Evolutionary conservation across 2,113 vertebrate species (phyloP), one percentile per base, ranked within the genome.

Genomic region (Polypterus senegalus): DNA sequence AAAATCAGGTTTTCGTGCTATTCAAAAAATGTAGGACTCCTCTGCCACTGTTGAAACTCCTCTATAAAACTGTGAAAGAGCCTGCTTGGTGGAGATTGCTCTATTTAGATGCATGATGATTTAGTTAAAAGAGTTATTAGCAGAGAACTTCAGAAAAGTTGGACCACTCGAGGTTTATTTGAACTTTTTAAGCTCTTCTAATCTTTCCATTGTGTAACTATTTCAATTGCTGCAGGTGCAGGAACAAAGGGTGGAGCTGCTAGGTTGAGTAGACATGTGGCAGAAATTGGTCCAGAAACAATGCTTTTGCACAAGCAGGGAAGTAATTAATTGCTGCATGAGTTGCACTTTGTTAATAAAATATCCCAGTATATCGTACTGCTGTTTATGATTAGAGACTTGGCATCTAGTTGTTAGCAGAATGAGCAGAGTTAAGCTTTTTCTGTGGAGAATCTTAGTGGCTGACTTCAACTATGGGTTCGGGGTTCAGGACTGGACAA

Each of bases 131-230:
- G 27, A 27, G 27, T 27, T 27, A 27, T 27, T 27, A 27, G 27
- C 2, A 27, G 27, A 27, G 27, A 27, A 27, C 27, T 27, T 27
- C 27, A 27, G 27, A 27, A 27, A 27, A 27, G 27, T 27, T 27
- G 27, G 27, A 27, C 27, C 27, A 27, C 27, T 27, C 27, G 27
- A 27, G 27, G 27, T 27, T 27, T 27, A 27, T 27, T 27, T 27
- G 27, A 27, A 27, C 27, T 27, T 27, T 27, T 27, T 27, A 27
- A 27, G 27, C 74, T 69, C 72, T 83, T 81, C 82, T 79, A 77
- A 82, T 83, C 80, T 83, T 83, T 76, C 82, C 79, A 67, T 66
- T 72, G 45, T 76, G 79, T 83, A 85, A 81, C 84, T 86, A 82
- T 81, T 81, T 73, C 71, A 8, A 71, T 49, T 53, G 64, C 70